A percentile compares a stretch with the other conserved stretches of the same genome.
These are phyloP conservation scores for Spilosoma lubricipeda DNA, from an alignment of 2,888 invertebrate species.

Conservation along the genomic window DNA sequence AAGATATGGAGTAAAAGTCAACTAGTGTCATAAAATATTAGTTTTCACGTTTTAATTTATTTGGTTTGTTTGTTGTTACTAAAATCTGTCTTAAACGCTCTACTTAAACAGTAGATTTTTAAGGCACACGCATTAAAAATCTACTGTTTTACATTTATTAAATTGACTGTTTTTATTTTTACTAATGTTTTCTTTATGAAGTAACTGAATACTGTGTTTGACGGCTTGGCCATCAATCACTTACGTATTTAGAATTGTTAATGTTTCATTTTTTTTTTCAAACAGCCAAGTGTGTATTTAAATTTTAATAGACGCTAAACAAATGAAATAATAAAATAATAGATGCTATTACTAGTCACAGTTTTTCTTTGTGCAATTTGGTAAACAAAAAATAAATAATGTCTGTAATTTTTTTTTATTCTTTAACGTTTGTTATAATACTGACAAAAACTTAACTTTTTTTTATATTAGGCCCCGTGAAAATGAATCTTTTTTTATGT, in stretches of 20 bases:
- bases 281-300: neutral
- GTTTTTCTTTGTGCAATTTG: neutral
- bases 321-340: neutral
- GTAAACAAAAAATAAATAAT: neutral
- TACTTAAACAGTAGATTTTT: too few species aligned
- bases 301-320: neutral
- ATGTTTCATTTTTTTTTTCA: neutral
- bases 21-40: neutral
- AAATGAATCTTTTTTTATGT: too few species aligned
- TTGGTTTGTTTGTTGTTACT: neutral
- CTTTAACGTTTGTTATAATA: neutral
- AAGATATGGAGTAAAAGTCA: neutral
- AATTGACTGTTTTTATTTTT: too few species aligned
- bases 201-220: neutral
- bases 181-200: neutral
- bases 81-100: neutral
- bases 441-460: neutral
- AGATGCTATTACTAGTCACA: neutral
- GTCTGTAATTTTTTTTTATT: neutral
- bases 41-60: neutral
- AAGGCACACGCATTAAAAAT: too few species aligned
- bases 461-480: too few species aligned
- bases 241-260: too few species aligned
- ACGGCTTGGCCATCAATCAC: neutral
- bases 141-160: neutral